These are phyloP conservation scores for Theristicus caerulescens DNA, from an alignment of 2,113 vertebrate genomes.

Conservation along the genomic window DNA sequence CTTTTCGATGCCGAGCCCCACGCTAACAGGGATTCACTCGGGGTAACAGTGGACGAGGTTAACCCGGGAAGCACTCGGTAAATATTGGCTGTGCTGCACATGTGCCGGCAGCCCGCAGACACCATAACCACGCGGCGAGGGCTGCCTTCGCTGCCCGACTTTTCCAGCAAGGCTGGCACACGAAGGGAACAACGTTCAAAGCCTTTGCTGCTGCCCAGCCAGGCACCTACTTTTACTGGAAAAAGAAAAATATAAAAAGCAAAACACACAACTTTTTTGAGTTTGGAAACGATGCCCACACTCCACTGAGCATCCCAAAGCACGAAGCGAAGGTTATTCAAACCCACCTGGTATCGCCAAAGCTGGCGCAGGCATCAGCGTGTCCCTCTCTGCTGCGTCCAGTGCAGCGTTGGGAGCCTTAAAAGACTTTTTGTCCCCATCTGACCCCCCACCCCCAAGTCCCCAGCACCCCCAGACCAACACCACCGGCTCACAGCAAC, in stretches of 20 bases:
- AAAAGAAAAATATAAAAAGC: neutral
- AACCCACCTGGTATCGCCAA: neutral
- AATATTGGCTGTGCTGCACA: neutral
- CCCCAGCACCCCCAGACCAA: neutral
- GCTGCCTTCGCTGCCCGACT: neutral
- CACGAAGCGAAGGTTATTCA: fast-evolving
- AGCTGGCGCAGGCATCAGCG: neutral
- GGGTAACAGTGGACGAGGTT: neutral
- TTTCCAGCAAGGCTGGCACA: fast-evolving
- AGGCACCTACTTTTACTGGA: neutral
- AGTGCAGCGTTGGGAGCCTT: fast-evolving
- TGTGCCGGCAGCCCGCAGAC: neutral
- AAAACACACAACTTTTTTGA: neutral
- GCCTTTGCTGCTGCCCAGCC: neutral
- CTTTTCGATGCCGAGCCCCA: neutral
- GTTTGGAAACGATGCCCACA: fast-evolving
- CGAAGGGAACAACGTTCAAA: neutral
- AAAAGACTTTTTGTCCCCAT: neutral
- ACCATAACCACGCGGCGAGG: fast-evolving
- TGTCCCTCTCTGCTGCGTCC: neutral
- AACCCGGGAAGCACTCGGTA: fast-evolving
- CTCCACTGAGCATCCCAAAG: neutral
- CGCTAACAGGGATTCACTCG: fast-evolving
- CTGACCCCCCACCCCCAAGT: fast-evolving
- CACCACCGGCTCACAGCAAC: neutral